Evolutionary conservation across 2,113 vertebrate species (phyloP).

Genomic region (Passer montanus): DNA sequence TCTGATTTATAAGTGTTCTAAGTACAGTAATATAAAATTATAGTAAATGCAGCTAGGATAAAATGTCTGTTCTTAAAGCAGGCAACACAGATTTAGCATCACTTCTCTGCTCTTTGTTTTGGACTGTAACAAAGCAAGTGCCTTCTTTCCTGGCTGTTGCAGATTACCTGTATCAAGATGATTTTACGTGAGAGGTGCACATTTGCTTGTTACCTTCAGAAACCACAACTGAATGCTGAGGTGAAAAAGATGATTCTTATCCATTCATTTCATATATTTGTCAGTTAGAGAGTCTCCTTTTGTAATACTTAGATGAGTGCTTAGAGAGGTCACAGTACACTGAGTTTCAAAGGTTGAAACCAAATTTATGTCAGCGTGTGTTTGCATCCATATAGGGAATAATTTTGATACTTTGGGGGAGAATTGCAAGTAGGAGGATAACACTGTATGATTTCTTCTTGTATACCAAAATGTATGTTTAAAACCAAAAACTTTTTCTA

Average conservation of each 20-base stretch:
- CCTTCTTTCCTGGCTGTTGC: not conserved
- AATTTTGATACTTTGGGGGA: not conserved
- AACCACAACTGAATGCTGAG: constrained; percentile 20
- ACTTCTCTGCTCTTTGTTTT: not conserved
- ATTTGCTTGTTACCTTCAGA: not conserved
- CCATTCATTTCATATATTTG: constrained; percentile 44
- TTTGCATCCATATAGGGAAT: not conserved
- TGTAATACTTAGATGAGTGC: not conserved
- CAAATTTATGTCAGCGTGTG: not conserved
- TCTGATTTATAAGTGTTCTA: not conserved
- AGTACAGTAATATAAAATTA: not conserved
- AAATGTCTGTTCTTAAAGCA: not conserved
- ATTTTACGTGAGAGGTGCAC: not conserved
- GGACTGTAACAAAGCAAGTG: not conserved
- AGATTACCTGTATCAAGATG: not conserved
- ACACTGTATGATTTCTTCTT: not conserved
- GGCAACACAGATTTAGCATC: not conserved
- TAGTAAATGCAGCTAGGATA: not conserved
- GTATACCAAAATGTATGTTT: not conserved
- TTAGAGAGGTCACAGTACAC: constrained; percentile 5
- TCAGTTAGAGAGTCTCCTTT: not conserved
- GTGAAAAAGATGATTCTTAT: constrained; percentile 32
- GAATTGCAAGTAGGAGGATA: not conserved
- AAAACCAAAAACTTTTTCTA: not conserved
- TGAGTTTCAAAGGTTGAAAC: constrained; percentile 5